Base-by-base conservation (phyloP, 1,140 invertebrate genomes). In the Pseudoatta argentina region DNA sequence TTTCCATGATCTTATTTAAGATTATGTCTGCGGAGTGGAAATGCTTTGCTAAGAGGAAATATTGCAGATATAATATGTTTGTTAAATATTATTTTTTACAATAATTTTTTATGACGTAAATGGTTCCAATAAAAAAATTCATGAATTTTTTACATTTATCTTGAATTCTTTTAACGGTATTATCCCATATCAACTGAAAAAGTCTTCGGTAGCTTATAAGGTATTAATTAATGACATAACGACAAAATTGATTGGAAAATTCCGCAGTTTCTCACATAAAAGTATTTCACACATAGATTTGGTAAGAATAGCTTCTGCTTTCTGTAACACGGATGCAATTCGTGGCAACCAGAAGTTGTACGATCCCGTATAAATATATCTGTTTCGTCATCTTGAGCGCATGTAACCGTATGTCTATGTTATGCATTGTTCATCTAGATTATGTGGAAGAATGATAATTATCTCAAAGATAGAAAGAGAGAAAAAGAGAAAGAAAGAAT, bases 211-310 rank as follows among this genome's bases (percentile, higher is more conserved):
- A 39, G 21, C 12, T 64, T 51, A 64, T 63, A 64, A 12, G 39
- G 27, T 21, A 79, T 55, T 44, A 69, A 72, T 82, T 82, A 72
- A 44, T 7, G 39, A 44, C 6, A 27, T 48, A 72, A 82, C 55
- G 16, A 18, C 18, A 72, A 24, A 55, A 30, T 48, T 39, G 53
- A 59, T 53, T n/a, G 67, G 12, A 44, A 59, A 67, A 72, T 59
- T 72, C 34, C 21, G 12, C 10, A 34, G 53, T n/a, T 67, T 34
- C 48, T 79, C 34, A 79, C 64, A 16, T 71, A 79, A 72, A 81
- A 81, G 44, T 72, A 21, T 72, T 72, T 82, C 79, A 53, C 67
- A 82, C 67, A 39, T 72, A 59, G 16, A 57, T 16, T 39, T 30
- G 16, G 27, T 27, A 39, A 18, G 2, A 14, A 14, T 34, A 44